A percentile compares a stretch with the other conserved stretches of the same genome.
These are phyloP conservation scores for Bombus fervidus DNA, from an alignment of 1,140 invertebrate species.

Conservation along the genomic window DNA sequence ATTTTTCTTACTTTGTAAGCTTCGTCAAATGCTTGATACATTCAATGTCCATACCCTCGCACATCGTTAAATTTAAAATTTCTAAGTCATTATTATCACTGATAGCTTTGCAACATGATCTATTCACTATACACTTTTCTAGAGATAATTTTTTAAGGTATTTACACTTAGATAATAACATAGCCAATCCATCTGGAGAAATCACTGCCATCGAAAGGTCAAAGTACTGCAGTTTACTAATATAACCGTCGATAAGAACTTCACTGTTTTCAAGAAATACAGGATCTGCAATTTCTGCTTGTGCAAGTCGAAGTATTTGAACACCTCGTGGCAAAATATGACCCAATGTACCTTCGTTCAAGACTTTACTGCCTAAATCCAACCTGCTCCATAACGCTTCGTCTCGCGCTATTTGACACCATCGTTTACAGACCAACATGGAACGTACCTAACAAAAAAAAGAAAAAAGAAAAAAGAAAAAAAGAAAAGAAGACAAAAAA, in stretches of 20 bases:
- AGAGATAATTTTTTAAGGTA: constrained; percentile 91
- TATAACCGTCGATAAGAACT: constrained; percentile 71
- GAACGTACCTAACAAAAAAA: constrained; percentile 71
- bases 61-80: constrained; percentile 90
- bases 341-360: constrained; percentile 87
- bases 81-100: constrained; percentile 86
- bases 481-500: no score
- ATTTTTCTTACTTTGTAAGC: constrained; percentile 84
- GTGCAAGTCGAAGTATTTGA: constrained; percentile 88
- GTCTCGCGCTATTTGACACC: constrained; percentile 89
- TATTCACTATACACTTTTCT: constrained; percentile 88
- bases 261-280: constrained; percentile 80
- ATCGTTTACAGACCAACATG: constrained; percentile 85
- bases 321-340: constrained; percentile 89
- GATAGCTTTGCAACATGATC: constrained; percentile 85
- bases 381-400: constrained; percentile 92
- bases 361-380: constrained; percentile 88
- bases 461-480: no score
- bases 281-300: constrained; percentile 86
- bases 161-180: constrained; percentile 86
- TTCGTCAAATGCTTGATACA: constrained; percentile 85
- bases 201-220: constrained; percentile 92
- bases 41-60: constrained; percentile 84
- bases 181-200: constrained; percentile 83
- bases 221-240: constrained; percentile 88